Conservation (phyloP, 2,797 vertebrate genomes). For the Arremon aurantiirostris region DNA sequence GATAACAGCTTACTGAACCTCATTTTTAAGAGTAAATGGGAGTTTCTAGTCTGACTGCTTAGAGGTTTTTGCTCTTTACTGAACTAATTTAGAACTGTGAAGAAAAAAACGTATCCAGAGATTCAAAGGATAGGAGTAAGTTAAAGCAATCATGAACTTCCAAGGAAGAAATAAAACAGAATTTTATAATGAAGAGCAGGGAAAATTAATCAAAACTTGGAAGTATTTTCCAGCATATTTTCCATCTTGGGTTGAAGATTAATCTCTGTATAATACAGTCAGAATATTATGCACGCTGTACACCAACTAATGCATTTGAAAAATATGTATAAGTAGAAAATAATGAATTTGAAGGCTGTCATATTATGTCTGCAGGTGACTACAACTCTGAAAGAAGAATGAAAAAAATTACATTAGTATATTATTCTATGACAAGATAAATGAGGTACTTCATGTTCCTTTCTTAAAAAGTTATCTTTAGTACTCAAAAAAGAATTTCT, state of each 20-base stretch:
- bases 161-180: not conserved
- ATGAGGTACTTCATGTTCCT: not conserved
- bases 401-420: not conserved
- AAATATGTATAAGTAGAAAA: not conserved
- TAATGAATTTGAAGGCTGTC: not conserved
- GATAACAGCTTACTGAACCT: not conserved
- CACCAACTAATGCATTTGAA: not conserved
- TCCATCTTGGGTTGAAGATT: not conserved
- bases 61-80: not conserved
- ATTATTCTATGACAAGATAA: not conserved
- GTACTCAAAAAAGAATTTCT: not conserved
- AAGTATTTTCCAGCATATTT: not conserved
- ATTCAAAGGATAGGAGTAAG: not conserved
- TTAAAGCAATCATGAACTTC: not conserved
- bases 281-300: not conserved
- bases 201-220: not conserved
- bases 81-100: not conserved
- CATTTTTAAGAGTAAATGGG: not conserved
- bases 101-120: not conserved
- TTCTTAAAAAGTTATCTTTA: not conserved
- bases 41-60: not conserved
- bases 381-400: not conserved
- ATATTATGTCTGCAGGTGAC: not conserved
- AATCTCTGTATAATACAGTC: not conserved
- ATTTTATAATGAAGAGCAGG: not conserved